Percentiles rank a stretch among this genome's conserved stretches.
Conservation (phyloP, 2,797 vertebrate species). For the Luscinia megarhynchos region DNA sequence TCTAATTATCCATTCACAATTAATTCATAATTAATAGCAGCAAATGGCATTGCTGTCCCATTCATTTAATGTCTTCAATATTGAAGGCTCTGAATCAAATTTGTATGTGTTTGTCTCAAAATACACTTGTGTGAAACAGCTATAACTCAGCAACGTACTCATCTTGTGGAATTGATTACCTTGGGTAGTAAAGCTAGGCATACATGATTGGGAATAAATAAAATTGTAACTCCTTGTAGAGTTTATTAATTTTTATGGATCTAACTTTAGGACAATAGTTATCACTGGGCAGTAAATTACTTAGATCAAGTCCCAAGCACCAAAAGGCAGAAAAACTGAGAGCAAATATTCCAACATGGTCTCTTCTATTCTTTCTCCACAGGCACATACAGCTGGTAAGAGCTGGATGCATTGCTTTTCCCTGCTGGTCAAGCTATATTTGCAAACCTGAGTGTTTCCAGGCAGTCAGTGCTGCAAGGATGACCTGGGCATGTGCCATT, state of each 20-base stretch:
- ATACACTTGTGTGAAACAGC: background rate
- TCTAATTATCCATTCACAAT: constrained; percentile 34
- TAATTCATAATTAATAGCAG: constrained; percentile 31
- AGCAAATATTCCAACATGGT: background rate
- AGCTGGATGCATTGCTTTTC: background rate
- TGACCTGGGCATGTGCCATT: background rate
- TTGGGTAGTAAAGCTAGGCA: background rate
- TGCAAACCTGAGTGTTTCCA: background rate
- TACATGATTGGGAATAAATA: background rate
- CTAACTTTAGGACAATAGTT: background rate
- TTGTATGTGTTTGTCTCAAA: constrained; percentile 1
- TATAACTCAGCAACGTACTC: background rate
- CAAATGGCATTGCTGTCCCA: background rate
- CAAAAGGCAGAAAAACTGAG: background rate
- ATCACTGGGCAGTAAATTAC: background rate
- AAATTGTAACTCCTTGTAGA: background rate
- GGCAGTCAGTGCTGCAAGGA: background rate
- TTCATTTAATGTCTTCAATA: constrained; percentile 10
- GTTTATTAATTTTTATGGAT: background rate
- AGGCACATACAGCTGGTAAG: background rate
- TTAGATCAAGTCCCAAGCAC: background rate
- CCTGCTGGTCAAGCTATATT: background rate
- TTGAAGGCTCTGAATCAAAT: background rate
- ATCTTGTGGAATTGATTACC: background rate
- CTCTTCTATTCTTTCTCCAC: background rate